Evolutionary conservation across 2,113 vertebrate genomes (phyloP), one percentile per base, ranked within the genome.

Genomic region (Suncus etruscus): DNA sequence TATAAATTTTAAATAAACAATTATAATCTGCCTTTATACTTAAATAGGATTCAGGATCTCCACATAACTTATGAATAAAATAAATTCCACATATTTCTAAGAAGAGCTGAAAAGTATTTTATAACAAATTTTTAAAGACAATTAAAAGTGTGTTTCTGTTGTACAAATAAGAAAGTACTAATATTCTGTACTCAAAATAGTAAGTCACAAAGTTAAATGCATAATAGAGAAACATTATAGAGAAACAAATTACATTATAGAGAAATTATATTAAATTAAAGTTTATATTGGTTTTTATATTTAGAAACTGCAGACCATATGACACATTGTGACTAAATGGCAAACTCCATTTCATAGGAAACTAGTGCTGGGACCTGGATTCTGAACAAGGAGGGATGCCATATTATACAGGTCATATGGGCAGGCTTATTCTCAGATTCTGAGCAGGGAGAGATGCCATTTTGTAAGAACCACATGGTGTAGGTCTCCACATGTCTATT

Each of bases 61-160:
- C 89, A 7, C 73, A 47, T 51, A 5, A 75, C 75, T 87, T 18
- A 6, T 45, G 87, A 79, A 83, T 91, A 79, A 94, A 94, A 81
- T 84, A 74, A 70, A 0, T 75, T 87, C 6, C 29, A 50, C 5
- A 11, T 69, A 24, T 63, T 10, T 90, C 32, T 81, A 2, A 86
- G 7, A 78, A 73, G 16, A 66, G 20, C 32, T 76, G 20, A 5
- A 91, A 93, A 7, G 76, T 3, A 54, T 90, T 68, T 68, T 50
- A 22, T 69, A n/a, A 3, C 1, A 90, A 74, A 0, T 65, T 92
- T 95, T 80, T 50, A 61, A 79, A 86, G 10, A 1, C 12, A 92
- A 86, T 86, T 63, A 92, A 86, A 11, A 88, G 68, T 83, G 85
- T 74, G 27, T 11, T 58, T 1, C 12, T 89, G 45, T 3, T 74